Evolutionary conservation across 2,797 vertebrate species (phyloP), one percentile per base, ranked within the genome.

Genomic region (Aplochiton taeniatus): DNA sequence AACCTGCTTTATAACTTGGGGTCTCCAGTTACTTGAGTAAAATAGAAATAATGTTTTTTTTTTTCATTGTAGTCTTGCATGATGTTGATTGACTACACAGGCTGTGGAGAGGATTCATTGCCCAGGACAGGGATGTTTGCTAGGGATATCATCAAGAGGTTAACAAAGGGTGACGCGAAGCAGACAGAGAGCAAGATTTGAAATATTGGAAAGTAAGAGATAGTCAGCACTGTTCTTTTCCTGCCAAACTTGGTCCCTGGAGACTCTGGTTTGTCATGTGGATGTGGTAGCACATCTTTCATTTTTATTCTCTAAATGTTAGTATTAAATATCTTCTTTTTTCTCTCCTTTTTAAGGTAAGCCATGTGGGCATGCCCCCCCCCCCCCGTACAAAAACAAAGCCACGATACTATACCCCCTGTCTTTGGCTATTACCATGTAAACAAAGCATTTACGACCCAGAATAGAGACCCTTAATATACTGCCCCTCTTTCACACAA

Each of bases 391-490:
- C 16, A 17, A 20, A 31, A 56, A 12, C 0, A 19, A 8, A 1
- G 19, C 43, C 31, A n/a, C 4, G 14, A 8, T 9, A 58, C 12
- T 55, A 12, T 4, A 4, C 17, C 47, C 11, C 8, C 58, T 19
- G 58, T 7, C 12, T 3, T 19, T 45, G 16, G 44, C 12, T 47
- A 45, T 46, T 31, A 31, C 58, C n/a, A 46, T 11, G 7, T 20
- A 47, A 59, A 58, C 42, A 59, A 17, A 59, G 54, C 72, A 66
- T 65, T 76, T 59, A 49, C 31, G 47, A 19, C 48, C 42, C 64
- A 3, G 31, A 72, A 65, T 78, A 63, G 61, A 78, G 31, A 8
- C 13, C 65, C 62, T 8, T 74, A 82, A 83, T 85, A 68, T 80
- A 74, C 68, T 75, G 63, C 78, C 65, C 31, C 18, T 20, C 56